Evolutionary conservation across 2,888 invertebrate species (phyloP).

Genomic region (Phortica magna): DNA sequence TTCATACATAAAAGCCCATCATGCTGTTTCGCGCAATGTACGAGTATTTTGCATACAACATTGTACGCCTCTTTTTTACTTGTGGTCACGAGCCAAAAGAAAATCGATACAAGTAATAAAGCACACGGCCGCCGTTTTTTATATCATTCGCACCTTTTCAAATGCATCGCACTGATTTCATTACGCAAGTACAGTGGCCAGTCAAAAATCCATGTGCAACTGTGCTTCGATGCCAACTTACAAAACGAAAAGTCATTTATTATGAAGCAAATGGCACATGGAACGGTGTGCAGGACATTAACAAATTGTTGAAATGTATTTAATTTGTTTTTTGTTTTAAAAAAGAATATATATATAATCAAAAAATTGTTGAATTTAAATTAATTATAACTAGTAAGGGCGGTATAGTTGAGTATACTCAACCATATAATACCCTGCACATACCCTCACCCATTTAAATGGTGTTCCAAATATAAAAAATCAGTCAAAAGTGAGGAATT

Average conservation of each 20-base stretch:
- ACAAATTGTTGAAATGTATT: slow-evolving; percentile 23
- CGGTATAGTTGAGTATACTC: too few relatives aligned
- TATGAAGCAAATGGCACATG: slow-evolving; percentile 28
- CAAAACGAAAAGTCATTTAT: slow-evolving; percentile 17
- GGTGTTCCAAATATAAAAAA: too few relatives aligned
- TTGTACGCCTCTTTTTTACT: too few relatives aligned
- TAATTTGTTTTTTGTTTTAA: background rate
- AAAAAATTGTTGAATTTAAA: background rate
- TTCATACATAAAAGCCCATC: too few relatives aligned
- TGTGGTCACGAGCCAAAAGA: too few relatives aligned
- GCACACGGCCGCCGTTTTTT: background rate
- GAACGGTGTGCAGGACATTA: slow-evolving; percentile 23
- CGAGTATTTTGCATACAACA: too few relatives aligned
- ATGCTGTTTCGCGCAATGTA: too few relatives aligned
- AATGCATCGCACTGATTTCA: background rate
- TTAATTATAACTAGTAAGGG: too few relatives aligned
- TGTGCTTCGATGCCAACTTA: background rate
- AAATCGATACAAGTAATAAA: too few relatives aligned
- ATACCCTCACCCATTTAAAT: too few relatives aligned
- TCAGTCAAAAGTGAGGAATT: too few relatives aligned
- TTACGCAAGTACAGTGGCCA: background rate
- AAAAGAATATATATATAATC: background rate
- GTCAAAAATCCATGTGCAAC: background rate
- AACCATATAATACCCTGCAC: too few relatives aligned
- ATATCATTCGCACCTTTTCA: background rate